Conservation (phyloP, 2,797 vertebrate species). For the Podarcis lilfordi region DNA sequence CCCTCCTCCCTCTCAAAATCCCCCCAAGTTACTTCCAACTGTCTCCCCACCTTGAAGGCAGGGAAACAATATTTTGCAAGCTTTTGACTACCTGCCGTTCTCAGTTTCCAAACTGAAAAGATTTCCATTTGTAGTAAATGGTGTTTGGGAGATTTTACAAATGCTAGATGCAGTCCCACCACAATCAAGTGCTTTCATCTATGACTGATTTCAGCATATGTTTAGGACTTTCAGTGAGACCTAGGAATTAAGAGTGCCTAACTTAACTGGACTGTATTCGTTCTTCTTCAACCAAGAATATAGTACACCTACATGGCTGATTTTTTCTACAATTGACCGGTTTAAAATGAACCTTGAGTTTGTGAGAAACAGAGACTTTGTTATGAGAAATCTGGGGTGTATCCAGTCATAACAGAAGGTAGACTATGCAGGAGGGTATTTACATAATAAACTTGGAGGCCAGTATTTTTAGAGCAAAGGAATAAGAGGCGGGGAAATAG, state of each 20-base stretch:
- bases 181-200: background rate
- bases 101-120: too few species aligned
- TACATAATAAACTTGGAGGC: background rate
- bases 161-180: background rate
- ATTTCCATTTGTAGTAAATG: background rate
- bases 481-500: background rate
- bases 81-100: too few species aligned
- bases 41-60: too few species aligned
- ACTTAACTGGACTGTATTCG: background rate
- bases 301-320: background rate
- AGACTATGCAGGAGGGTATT: background rate
- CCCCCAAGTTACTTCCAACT: too few species aligned
- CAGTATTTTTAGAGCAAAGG: background rate
- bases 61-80: too few species aligned
- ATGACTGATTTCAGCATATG: background rate
- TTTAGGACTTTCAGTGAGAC: background rate
- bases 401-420: background rate
- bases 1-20: too few species aligned
- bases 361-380: background rate
- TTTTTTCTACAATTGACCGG: background rate
- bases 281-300: background rate
- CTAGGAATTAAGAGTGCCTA: too few species aligned
- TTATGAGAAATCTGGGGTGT: slow-evolving; percentile 12
- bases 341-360: background rate
- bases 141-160: background rate